phyloP scores from a whole-genome alignment of 2,888 invertebrate genomes.

The Eurytoma adleriae region DNA sequence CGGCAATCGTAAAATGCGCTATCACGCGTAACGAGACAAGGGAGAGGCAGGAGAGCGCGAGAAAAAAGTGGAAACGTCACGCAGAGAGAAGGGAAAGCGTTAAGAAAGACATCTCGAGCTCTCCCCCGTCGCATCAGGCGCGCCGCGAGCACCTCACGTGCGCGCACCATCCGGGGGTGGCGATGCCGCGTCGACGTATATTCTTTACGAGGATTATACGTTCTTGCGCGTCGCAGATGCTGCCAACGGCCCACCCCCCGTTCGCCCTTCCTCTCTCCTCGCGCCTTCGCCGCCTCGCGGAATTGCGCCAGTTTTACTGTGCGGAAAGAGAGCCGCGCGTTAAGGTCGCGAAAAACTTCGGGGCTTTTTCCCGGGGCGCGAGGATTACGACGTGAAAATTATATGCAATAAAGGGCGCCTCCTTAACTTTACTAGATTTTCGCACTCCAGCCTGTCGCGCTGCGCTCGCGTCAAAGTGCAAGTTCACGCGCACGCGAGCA shows the following conservation, averaged over 20 bases:
- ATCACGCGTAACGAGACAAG: no score
- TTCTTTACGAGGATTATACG: conserved; percentile 39
- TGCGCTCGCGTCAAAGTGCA: neutral
- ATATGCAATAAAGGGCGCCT: conserved; percentile 1
- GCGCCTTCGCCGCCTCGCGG: neutral
- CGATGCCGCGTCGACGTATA: conserved; percentile 14
- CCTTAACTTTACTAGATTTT: neutral
- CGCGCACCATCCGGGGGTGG: neutral
- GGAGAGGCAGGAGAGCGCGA: no score
- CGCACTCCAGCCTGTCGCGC: neutral
- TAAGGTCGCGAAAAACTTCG: neutral
- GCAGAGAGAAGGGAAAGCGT: no score
- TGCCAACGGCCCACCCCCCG: neutral
- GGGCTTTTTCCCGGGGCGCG: neutral
- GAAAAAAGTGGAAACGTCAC: no score
- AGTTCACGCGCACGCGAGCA: no score
- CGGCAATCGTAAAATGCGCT: no score
- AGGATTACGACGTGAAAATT: conserved; percentile 13
- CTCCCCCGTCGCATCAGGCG: no score
- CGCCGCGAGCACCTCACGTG: no score
- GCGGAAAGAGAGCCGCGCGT: neutral
- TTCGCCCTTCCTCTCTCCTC: neutral
- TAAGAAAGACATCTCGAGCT: no score
- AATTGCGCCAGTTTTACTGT: neutral
- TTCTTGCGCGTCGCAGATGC: conserved; percentile 18